A percentile compares a stretch with the other conserved stretches of the same genome.
Evolutionary conservation across 2,888 invertebrate species (phyloP).

Genomic region (Rapana venosa): DNA sequence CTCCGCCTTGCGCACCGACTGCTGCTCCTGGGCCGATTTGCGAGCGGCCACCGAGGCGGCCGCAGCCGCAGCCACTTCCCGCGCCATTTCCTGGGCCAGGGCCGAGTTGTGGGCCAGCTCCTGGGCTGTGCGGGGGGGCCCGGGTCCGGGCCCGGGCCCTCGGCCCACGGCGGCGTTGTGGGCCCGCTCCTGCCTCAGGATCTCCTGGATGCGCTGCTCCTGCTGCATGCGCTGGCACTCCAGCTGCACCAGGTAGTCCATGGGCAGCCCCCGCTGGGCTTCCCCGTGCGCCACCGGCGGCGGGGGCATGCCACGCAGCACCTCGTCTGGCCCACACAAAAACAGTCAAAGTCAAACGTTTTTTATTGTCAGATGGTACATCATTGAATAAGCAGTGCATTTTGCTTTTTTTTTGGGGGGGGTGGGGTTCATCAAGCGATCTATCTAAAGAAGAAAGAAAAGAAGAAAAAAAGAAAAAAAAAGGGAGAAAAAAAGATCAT

Average conservation of each 20-base stretch:
- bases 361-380: too few relatives aligned
- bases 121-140: conserved; percentile 42
- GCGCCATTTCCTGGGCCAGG: conserved; percentile 42
- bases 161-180: not conserved
- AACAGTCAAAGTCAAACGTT: not conserved
- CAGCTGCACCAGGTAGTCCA: conserved; percentile 39
- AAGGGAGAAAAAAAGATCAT: too few relatives aligned
- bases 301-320: conserved; percentile 8
- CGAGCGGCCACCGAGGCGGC: conserved; percentile 2
- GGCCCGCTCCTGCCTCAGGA: conserved; percentile 32
- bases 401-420: too few relatives aligned
- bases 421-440: too few relatives aligned
- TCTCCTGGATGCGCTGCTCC: conserved; percentile 56
- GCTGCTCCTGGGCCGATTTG: not conserved
- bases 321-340: not conserved
- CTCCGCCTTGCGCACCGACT: not conserved
- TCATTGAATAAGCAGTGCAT: too few relatives aligned
- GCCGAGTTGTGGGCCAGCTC: conserved; percentile 46
- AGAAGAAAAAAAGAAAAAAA: too few relatives aligned
- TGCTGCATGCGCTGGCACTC: conserved; percentile 49
- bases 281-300: conserved; percentile 42
- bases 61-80: conserved; percentile 2
- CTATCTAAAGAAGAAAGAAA: too few relatives aligned
- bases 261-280: conserved; percentile 38
- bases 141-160: too few relatives aligned